Evolutionary conservation across 2,113 vertebrate genomes (phyloP).

Genomic region (Epinephelus fuscoguttatus): DNA sequence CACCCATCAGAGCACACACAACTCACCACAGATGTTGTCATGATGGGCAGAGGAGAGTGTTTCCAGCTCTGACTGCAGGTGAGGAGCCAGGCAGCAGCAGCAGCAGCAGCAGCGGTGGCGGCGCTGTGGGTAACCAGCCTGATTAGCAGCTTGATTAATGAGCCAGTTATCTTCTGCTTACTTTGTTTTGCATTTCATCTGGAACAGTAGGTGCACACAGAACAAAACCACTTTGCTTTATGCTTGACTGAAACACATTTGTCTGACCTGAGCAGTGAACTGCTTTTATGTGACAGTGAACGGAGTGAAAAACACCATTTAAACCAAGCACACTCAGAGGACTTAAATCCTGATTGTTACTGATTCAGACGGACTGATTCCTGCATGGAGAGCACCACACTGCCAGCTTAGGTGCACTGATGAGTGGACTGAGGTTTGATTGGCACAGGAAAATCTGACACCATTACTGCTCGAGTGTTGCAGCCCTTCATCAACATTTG

Average conservation of each 20-base stretch:
- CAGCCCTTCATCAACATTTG: neutral
- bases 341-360: neutral
- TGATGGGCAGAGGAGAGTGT: too few species aligned
- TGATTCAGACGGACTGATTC: neutral
- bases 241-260: neutral
- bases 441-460: conserved; percentile 3
- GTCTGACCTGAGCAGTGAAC: neutral
- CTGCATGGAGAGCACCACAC: neutral
- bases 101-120: conserved; percentile 2
- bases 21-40: too few species aligned
- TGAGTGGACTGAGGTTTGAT: conserved; percentile 18
- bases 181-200: neutral
- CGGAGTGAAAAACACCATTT: neutral
- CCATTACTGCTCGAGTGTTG: neutral
- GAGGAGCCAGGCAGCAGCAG: too few species aligned
- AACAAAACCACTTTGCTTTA: neutral
- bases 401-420: neutral
- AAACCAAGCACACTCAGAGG: neutral
- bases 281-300: neutral
- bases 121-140: conserved; percentile 33
- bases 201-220: neutral
- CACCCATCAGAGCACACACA: neutral
- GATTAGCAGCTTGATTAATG: conserved; percentile 28
- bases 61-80: neutral
- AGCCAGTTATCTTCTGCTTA: neutral